Percentiles rank a stretch among this genome's conserved stretches.
Conservation (phyloP, 2,888 invertebrate genomes). For the Agriopis aurantiaria region DNA sequence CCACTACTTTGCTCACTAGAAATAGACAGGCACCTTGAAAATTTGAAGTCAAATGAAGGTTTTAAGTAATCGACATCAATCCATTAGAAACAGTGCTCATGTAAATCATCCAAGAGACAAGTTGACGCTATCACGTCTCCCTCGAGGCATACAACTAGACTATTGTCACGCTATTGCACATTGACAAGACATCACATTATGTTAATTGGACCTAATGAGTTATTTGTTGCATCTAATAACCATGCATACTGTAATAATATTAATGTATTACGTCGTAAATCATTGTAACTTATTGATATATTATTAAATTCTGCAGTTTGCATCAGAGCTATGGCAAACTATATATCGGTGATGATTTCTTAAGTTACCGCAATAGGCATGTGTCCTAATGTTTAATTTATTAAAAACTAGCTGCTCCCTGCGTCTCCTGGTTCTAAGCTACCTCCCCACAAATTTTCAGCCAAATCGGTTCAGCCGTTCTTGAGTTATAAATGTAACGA, state of each 20-base stretch:
- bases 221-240: background rate
- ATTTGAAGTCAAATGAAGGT: background rate
- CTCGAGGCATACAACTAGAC: constrained; percentile 19
- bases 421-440: too few species aligned
- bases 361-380: too few species aligned
- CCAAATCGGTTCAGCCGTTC: too few species aligned
- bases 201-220: background rate
- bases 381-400: too few species aligned
- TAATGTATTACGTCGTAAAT: background rate
- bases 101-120: constrained; percentile 22
- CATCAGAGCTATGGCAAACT: too few species aligned
- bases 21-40: background rate
- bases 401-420: too few species aligned
- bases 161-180: constrained; percentile 36
- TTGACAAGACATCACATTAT: constrained; percentile 1
- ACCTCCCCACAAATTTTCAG: too few species aligned
- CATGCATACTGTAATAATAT: background rate
- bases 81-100: constrained; percentile 32
- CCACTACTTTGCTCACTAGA: background rate
- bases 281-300: background rate
- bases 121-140: constrained; percentile 26
- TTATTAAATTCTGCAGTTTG: background rate
- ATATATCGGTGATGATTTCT: too few species aligned
- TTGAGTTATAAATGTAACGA: too few species aligned
- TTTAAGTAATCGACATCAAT: constrained; percentile 32